Evolutionary conservation across 2,797 vertebrate genomes (phyloP).

Genomic region (Cygnus olor): DNA sequence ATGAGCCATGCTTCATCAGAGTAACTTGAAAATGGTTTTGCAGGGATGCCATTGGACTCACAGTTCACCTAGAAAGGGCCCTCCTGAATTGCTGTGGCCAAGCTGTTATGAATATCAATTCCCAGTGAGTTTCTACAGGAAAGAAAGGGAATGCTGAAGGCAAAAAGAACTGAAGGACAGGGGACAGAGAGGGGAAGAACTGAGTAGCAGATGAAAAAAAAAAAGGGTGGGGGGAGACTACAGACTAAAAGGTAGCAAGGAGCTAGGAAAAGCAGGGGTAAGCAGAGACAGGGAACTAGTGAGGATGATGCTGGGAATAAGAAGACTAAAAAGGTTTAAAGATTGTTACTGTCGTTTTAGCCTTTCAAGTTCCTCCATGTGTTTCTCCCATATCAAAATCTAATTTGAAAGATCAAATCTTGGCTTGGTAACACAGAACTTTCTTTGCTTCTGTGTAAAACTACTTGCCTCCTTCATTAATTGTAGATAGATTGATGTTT

Average conservation of each 20-base stretch:
- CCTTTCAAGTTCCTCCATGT: not conserved
- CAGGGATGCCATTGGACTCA: not conserved
- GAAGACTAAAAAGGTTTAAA: not conserved
- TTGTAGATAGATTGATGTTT: not conserved
- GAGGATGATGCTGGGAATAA: not conserved
- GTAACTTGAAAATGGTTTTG: not conserved
- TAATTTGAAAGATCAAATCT: not conserved
- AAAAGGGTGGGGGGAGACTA: not conserved
- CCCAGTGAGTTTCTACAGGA: not conserved
- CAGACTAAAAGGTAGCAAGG: not conserved
- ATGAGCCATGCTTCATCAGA: rapidly evolving
- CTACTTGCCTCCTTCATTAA: not conserved
- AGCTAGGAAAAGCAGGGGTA: not conserved
- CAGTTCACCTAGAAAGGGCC: not conserved
- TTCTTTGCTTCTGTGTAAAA: not conserved
- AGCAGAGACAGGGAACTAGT: not conserved
- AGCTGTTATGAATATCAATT: not conserved
- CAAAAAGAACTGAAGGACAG: not conserved
- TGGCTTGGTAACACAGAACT: not conserved
- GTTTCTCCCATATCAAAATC: not conserved
- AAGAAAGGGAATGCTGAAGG: not conserved
- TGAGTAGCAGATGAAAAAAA: not conserved
- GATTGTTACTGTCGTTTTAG: not conserved
- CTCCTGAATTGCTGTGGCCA: not conserved
- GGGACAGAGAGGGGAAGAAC: not conserved